A percentile compares a stretch with the other conserved stretches of the same genome.
These are phyloP conservation scores for Drosophila kanekoi DNA, from an alignment of 2,888 invertebrate species.

Conservation along the genomic window DNA sequence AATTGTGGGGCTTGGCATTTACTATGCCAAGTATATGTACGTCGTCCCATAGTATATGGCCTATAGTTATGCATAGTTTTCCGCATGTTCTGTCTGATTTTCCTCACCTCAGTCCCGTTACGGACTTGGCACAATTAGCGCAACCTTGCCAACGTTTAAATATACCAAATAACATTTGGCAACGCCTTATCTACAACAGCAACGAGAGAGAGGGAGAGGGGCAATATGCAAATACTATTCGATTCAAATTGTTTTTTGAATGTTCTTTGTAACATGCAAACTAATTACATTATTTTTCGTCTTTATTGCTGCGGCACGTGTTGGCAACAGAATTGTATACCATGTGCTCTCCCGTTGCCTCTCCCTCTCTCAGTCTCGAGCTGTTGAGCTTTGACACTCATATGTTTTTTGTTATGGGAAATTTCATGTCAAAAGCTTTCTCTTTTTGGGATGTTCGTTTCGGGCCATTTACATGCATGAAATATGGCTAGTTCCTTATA, in stretches of 20 bases:
- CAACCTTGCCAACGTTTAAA: conserved; percentile 52
- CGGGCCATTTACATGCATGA: conserved; percentile 18
- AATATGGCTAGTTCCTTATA: conserved; percentile 5
- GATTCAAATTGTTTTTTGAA: conserved; percentile 4
- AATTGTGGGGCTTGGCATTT: conserved; percentile 4
- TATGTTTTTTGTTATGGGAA: conserved; percentile 76
- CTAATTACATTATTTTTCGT: conserved; percentile 15
- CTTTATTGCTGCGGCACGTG: conserved; percentile 34
- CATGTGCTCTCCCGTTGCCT: conserved; percentile 1
- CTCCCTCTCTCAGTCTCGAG: conserved; percentile 19
- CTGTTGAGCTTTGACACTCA: conserved; percentile 34
- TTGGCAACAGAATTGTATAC: background rate
- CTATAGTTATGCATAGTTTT: conserved; percentile 45
- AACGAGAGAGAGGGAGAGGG: background rate
- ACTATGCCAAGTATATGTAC: conserved; percentile 4
- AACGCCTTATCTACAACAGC: conserved; percentile 23
- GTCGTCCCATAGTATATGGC: background rate
- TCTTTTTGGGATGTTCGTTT: conserved; percentile 5
- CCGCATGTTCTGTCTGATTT: conserved; percentile 41
- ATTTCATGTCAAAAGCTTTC: conserved; percentile 60
- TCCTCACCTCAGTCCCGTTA: conserved; percentile 56
- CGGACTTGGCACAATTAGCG: conserved; percentile 71
- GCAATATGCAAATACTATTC: background rate
- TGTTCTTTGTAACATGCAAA: conserved; percentile 3
- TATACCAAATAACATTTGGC: conserved; percentile 23